phyloP scores from a whole-genome alignment of 2,888 invertebrate species.

The Reticulitermes lucifugus region DNA sequence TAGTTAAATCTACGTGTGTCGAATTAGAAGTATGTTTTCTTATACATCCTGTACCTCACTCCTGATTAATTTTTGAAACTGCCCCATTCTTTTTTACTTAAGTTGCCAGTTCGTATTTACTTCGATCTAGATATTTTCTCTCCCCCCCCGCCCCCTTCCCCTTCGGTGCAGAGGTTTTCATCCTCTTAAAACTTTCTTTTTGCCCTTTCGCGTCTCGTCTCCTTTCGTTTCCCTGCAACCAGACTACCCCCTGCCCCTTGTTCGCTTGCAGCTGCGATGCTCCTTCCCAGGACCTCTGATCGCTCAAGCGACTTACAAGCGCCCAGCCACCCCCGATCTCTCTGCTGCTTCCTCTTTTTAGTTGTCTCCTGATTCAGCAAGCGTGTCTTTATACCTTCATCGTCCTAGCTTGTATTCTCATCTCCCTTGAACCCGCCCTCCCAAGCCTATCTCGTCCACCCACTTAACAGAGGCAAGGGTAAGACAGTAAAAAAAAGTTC shows the following conservation, averaged over 20 bases:
- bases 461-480: constrained; percentile 41
- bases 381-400: constrained; percentile 49
- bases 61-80: constrained; percentile 51
- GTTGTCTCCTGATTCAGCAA: constrained; percentile 50
- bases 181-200: constrained; percentile 34
- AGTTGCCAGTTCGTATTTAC: constrained; percentile 40
- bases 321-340: constrained; percentile 27
- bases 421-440: not conserved
- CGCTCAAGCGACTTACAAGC: constrained; percentile 43
- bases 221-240: constrained; percentile 5
- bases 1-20: too few species aligned
- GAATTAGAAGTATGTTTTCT: not conserved
- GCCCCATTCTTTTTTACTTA: constrained; percentile 24
- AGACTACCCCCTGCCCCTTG: not conserved
- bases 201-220: constrained; percentile 18
- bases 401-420: constrained; percentile 34
- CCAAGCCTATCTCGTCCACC: constrained; percentile 44
- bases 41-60: constrained; percentile 39
- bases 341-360: constrained; percentile 33
- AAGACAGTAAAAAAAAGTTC: constrained; percentile 41
- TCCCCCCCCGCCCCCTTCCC: constrained; percentile 52
- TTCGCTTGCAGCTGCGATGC: constrained; percentile 18
- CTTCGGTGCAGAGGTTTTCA: constrained; percentile 32
- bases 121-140: constrained; percentile 47
- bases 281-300: constrained; percentile 35